A percentile compares a stretch with the other conserved stretches of the same genome.
These are phyloP conservation scores for Myotis pilosus DNA, from an alignment of 2,797 vertebrate genomes.

Conservation along the genomic window DNA sequence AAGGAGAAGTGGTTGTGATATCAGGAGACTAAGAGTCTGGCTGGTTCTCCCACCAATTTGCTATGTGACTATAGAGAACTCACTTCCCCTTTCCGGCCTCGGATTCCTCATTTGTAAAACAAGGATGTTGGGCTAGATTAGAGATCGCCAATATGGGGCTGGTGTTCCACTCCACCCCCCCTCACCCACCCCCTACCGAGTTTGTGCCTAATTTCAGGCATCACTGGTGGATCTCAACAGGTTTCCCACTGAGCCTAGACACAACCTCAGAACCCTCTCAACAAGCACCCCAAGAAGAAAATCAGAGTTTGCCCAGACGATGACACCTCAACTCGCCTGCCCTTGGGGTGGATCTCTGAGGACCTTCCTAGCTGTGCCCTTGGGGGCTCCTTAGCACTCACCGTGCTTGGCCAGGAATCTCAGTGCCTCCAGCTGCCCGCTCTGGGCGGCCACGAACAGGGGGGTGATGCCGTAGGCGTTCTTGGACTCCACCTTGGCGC, in stretches of 20 bases:
- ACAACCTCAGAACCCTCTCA: neutral
- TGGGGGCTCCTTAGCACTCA: constrained; percentile 72
- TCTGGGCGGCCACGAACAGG: constrained; percentile 93
- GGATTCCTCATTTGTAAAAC: constrained; percentile 33
- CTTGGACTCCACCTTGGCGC: constrained; percentile 90
- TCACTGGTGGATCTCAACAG: rapidly evolving
- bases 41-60: neutral
- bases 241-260: neutral
- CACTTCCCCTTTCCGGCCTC: neutral
- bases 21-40: neutral
- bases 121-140: neutral
- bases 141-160: neutral
- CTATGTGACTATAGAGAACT: neutral
- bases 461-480: constrained; percentile 92
- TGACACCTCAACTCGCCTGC: neutral
- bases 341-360: neutral
- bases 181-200: neutral
- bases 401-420: constrained; percentile 90
- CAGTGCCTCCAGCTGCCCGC: constrained; percentile 88
- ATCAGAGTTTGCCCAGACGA: rapidly evolving
- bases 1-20: neutral
- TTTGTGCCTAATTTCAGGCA: neutral
- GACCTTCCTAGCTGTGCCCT: neutral
- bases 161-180: rapidly evolving
- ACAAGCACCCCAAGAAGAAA: rapidly evolving